Conservation (phyloP, 2,113 vertebrate species). For the Hippocampus zosterae region DNA sequence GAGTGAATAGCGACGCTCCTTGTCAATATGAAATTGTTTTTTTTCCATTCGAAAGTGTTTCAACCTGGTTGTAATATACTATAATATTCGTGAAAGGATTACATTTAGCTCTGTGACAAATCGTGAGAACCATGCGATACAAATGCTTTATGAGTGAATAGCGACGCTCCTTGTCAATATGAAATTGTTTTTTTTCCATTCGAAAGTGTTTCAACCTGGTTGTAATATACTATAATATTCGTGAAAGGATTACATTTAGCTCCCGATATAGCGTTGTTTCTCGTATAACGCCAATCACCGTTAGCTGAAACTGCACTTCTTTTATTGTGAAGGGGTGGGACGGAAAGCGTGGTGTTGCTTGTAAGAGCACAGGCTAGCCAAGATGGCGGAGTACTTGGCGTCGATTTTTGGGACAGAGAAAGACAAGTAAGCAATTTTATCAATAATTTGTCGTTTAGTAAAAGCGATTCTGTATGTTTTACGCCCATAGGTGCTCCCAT, state of each 20-base stretch:
- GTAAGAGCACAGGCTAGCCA: constrained; percentile 39
- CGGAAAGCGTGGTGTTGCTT: constrained; percentile 29
- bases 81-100: not conserved
- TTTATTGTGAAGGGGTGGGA: constrained; percentile 44
- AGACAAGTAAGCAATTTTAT: constrained; percentile 83
- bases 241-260: not conserved
- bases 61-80: not conserved
- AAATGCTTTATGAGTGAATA: not conserved
- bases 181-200: not conserved
- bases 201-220: not conserved
- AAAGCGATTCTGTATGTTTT: fast-evolving
- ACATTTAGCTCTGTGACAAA: not conserved
- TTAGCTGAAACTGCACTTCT: not conserved
- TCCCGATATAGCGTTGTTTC: not conserved
- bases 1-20: not conserved
- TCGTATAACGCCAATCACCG: not conserved
- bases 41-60: not conserved
- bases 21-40: not conserved
- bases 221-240: not conserved
- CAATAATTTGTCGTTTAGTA: not conserved
- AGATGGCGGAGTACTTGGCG: constrained; percentile 94
- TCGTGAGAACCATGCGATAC: not conserved
- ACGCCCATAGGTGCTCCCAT: not conserved
- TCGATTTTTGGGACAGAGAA: constrained; percentile 97
- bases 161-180: not conserved